Conservation (phyloP, 2,888 invertebrate genomes). For the Caenorhabditis panamensis region DNA sequence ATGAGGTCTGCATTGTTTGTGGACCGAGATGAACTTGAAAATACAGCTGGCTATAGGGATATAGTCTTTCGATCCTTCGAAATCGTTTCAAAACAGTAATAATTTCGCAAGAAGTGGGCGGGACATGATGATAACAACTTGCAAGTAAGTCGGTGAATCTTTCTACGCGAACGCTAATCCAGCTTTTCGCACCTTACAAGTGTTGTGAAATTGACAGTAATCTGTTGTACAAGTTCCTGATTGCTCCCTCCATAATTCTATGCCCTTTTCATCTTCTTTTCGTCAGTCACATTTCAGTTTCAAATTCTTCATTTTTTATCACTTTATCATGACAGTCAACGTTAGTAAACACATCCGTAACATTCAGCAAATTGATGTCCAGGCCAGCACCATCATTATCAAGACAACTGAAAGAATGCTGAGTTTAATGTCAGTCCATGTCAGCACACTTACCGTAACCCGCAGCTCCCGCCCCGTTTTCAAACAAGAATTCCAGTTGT, state of each 20-base stretch:
- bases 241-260: background rate
- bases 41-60: background rate
- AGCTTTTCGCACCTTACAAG: too few species aligned
- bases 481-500: conserved; percentile 1
- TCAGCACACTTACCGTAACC: background rate
- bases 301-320: background rate
- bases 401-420: too few species aligned
- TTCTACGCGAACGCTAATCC: background rate
- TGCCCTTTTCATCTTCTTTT: background rate
- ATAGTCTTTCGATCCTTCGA: too few species aligned
- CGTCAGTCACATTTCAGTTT: too few species aligned
- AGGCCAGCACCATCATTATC: too few species aligned
- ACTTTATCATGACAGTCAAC: background rate
- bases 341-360: too few species aligned
- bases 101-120: too few species aligned
- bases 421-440: background rate
- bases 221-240: background rate
- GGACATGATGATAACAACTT: too few species aligned
- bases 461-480: background rate
- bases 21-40: background rate
- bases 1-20: background rate
- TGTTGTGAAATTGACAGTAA: background rate
- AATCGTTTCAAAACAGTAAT: too few species aligned
- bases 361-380: too few species aligned
- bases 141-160: too few species aligned